A percentile compares a stretch with the other conserved stretches of the same genome.
Conservation (phyloP, 2,113 vertebrate species). For the Dicrurus megarhynchus region DNA sequence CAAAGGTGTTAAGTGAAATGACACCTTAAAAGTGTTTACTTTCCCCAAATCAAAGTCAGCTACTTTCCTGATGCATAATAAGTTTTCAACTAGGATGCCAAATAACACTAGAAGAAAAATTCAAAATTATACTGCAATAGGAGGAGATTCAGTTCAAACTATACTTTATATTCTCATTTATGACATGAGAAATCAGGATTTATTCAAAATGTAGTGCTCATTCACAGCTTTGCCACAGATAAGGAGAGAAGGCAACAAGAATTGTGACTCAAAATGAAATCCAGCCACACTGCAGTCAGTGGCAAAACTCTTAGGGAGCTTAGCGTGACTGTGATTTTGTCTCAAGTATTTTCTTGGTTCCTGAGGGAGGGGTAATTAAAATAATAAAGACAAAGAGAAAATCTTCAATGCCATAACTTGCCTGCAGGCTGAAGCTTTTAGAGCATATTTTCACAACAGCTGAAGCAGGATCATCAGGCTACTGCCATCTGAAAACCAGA, state of each 20-base stretch:
- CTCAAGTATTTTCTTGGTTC: background rate
- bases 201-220: conserved; percentile 32
- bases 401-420: background rate
- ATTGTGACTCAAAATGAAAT: conserved; percentile 46
- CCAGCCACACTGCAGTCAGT: background rate
- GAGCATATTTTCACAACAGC: background rate
- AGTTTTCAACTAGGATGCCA: background rate
- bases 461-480: background rate
- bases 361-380: background rate
- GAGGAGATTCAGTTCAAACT: background rate
- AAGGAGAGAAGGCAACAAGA: background rate
- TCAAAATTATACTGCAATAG: background rate
- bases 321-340: background rate
- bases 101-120: conserved; percentile 8
- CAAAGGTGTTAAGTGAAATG: background rate
- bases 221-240: conserved; percentile 38
- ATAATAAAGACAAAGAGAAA: background rate
- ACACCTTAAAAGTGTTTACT: background rate
- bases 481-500: background rate
- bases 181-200: conserved; percentile 1
- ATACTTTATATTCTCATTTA: conserved; percentile 10
- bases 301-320: background rate
- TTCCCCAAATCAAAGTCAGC: conserved; percentile 6
- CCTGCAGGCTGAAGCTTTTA: background rate
- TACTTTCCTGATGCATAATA: conserved; percentile 8